phyloP scores from a whole-genome alignment of 2,888 invertebrate species.

The Drosophila neotestacea region DNA sequence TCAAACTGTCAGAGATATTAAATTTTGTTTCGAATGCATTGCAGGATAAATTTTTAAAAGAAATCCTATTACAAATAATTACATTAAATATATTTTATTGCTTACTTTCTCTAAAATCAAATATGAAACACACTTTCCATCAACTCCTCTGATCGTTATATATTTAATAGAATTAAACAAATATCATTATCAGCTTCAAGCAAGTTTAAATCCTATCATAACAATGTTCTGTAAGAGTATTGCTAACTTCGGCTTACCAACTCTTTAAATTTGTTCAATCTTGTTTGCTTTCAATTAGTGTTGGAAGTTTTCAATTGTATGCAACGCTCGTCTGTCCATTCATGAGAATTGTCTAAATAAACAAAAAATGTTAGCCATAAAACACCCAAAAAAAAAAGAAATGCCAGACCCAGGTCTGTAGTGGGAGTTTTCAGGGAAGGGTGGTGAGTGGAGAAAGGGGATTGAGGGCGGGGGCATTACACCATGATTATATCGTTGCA shows the following conservation, averaged over 20 bases:
- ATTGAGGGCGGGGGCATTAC: slow-evolving; percentile 1
- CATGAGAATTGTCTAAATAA: slow-evolving; percentile 73
- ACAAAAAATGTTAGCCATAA: slow-evolving; percentile 62
- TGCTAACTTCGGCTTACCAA: slow-evolving; percentile 18
- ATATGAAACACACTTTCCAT: too few species aligned
- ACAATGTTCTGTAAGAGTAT: not conserved
- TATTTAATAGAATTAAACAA: too few species aligned
- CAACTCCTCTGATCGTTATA: too few species aligned
- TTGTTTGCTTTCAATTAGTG: slow-evolving; percentile 79
- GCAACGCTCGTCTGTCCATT: slow-evolving; percentile 45
- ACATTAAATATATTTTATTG: too few species aligned
- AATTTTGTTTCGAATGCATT: too few species aligned
- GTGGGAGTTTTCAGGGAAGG: slow-evolving; percentile 3
- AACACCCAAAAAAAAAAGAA: slow-evolving; percentile 45
- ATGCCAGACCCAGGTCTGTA: slow-evolving; percentile 38
- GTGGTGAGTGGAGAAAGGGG: not conserved
- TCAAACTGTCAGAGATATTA: too few species aligned
- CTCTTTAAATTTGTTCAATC: not conserved
- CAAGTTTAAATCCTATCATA: too few species aligned
- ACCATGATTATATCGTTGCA: slow-evolving; percentile 50
- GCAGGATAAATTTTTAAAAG: too few species aligned
- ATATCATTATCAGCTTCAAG: too few species aligned
- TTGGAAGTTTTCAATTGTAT: slow-evolving; percentile 56
- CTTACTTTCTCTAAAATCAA: too few species aligned
- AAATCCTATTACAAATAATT: too few species aligned